Base-by-base conservation (phyloP, 2,797 vertebrate species). In the Phalloptychus januarius region DNA sequence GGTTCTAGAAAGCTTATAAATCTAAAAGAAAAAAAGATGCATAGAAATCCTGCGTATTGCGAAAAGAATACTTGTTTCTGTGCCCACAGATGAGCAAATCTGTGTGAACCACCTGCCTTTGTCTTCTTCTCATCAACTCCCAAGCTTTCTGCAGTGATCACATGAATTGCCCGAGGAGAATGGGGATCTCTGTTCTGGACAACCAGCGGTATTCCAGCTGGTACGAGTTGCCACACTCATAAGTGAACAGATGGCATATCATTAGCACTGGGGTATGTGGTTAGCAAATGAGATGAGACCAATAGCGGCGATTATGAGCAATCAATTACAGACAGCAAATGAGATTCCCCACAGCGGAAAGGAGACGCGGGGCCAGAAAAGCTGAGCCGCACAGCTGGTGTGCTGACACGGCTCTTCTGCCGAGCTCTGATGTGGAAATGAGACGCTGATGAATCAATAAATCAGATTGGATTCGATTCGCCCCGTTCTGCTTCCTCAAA, bases 311-410 rank as follows among this genome's bases (percentile, higher is more conserved):
- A 88, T 91, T 86, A 86, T 76, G 72, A 48, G 48, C 77, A 85
- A 92, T 93, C 92, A 94, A 92, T 93, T 86, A 79, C 79, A 44
- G 77, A 85, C 82, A 91, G 88, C 86, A 89, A 89, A 90, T 79
- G 82, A 80, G 82, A 83, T 87, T 76, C 46, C 65, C 86, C 81
- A 83, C 40, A 74, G 18, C 6, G 16, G 31, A 20, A 36, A 63
- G 83, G 72, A 85, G 76, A 88, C 1, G 75, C 80, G 0, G 69
- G n/a, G 81, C 84, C 87, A 91, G 90, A 89, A 23, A 86, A 84
- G 80, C 50, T 38, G 63, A 23, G 25, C 18, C 63, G n/a, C n/a
- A 23, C 50, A 38, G 31, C 86, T 86, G 86, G 76, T 1, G 79
- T 89, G 88, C 89, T 91, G 75, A 45, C 77, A 74, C 86, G 78